Evolutionary conservation across 2,888 invertebrate species (phyloP), one percentile per base, ranked within the genome.

Genomic region (Tribolium freemani): DNA sequence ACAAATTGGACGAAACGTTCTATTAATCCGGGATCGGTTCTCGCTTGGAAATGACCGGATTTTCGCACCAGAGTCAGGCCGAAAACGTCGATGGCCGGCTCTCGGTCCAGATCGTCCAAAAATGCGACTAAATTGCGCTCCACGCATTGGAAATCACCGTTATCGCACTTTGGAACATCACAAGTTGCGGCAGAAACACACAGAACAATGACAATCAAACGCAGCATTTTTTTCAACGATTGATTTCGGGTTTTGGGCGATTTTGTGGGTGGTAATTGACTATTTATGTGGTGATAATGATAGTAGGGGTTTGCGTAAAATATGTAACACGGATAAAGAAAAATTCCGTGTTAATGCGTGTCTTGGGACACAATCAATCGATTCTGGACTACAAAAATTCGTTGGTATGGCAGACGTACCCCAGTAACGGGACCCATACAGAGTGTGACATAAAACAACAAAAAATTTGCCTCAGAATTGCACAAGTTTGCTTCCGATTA

Each of bases 291-390:
- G 10, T 54, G 13, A 38, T 58, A 20, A 11, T 57, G 20, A 10
- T 61, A 61, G 61, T 16, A 61, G 61, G 61, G 61, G 46, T 20
- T 48, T 11, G 44, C 16, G 10, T 61, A 48, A 61, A 61, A 61
- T 61, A 61, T 61, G 61, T 61, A 61, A 61, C 61, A 61, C 61
- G 61, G 61, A 48, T 48, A 61, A 61, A 5, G 38, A 38, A 44
- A 44, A 48, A 61, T 61, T 61, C 61, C 61, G 50, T 61, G 61
- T 48, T 48, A 61, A 61, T 46, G 45, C 61, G 61, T 61, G 61
- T 20, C 10, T 38, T 46, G 61, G 20, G 16, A 48, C 5, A 21
- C 20, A 61, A 61, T 21, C 48, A 61, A 9, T 9, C 26, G 21
- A 26, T 26, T 26, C 26, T 26, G 26, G 26, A 26, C 26, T 26